Percentiles rank a stretch among this genome's conserved stretches.
phyloP scores from a whole-genome alignment of 2,797 vertebrate species.

The Enteromius anoplus region DNA sequence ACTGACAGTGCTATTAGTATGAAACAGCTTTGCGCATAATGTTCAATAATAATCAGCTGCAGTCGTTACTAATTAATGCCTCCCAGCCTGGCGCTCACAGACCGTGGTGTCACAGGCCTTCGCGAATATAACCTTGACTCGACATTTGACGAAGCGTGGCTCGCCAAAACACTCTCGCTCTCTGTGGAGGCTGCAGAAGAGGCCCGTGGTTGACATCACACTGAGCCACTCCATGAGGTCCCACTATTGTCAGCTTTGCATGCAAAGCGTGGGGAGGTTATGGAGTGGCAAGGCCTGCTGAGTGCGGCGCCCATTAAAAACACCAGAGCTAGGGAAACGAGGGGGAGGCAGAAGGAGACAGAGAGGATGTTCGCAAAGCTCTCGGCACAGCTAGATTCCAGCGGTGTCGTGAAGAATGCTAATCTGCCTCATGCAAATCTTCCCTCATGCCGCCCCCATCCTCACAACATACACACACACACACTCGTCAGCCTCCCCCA shows the following conservation, averaged over 20 bases:
- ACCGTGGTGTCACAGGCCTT: slow-evolving; percentile 50
- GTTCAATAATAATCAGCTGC: slow-evolving; percentile 55
- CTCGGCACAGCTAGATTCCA: slow-evolving; percentile 72
- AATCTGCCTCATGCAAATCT: slow-evolving; percentile 66
- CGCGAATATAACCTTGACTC: slow-evolving; percentile 53
- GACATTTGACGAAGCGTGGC: slow-evolving; percentile 30
- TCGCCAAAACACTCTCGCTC: neutral
- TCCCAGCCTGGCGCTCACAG: slow-evolving; percentile 60
- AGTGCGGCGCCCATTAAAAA: slow-evolving; percentile 64
- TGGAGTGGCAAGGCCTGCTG: slow-evolving; percentile 61
- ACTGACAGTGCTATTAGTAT: neutral
- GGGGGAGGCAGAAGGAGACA: slow-evolving; percentile 50
- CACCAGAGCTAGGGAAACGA: slow-evolving; percentile 49
- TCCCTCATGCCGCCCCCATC: slow-evolving; percentile 23
- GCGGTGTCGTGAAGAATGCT: slow-evolving; percentile 77
- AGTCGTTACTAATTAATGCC: slow-evolving; percentile 73
- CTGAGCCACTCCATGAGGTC: slow-evolving; percentile 45
- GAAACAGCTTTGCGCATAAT: slow-evolving; percentile 38
- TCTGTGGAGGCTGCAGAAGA: slow-evolving; percentile 33
- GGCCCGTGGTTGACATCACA: slow-evolving; percentile 44
- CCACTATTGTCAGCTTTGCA: slow-evolving; percentile 60
- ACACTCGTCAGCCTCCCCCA: slow-evolving; percentile 51
- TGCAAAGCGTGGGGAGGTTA: slow-evolving; percentile 53
- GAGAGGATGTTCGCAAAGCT: slow-evolving; percentile 28
- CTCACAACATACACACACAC: slow-evolving; percentile 14